phyloP scores from a whole-genome alignment of 2,113 vertebrate species.

The Neoarius graeffei region DNA sequence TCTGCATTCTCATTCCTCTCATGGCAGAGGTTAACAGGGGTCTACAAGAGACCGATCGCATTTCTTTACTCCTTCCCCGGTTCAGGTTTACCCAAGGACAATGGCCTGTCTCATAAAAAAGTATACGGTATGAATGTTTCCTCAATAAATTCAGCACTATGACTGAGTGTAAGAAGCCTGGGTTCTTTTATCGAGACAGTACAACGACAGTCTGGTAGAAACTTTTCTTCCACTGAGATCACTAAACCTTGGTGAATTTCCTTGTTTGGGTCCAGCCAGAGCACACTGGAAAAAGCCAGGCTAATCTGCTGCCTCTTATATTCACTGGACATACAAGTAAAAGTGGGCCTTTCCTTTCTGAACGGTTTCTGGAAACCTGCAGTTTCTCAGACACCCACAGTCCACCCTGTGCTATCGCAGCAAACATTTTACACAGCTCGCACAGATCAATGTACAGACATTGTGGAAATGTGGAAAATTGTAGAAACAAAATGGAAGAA shows the following conservation, averaged over 20 bases:
- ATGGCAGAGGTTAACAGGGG: slow-evolving; percentile 6
- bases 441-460: slow-evolving; percentile 41
- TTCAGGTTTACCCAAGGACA: slow-evolving; percentile 41
- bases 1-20: slow-evolving; percentile 15
- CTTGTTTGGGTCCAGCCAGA: slow-evolving; percentile 39
- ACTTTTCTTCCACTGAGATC: slow-evolving; percentile 28
- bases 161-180: background rate
- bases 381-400: slow-evolving; percentile 58
- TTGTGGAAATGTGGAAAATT: slow-evolving; percentile 7
- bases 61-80: slow-evolving; percentile 22
- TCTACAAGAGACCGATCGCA: slow-evolving; percentile 28
- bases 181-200: background rate
- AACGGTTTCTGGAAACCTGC: slow-evolving; percentile 41
- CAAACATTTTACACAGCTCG: slow-evolving; percentile 51
- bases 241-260: slow-evolving; percentile 21
- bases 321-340: background rate
- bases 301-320: slow-evolving; percentile 33
- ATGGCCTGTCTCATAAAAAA: background rate
- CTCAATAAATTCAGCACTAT: slow-evolving; percentile 22
- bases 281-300: slow-evolving; percentile 30
- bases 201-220: slow-evolving; percentile 11
- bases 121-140: background rate
- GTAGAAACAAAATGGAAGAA: slow-evolving; percentile 30
- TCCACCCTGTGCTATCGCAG: slow-evolving; percentile 45
- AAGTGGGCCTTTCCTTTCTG: slow-evolving; percentile 40